A percentile compares a stretch with the other conserved stretches of the same genome.
These are phyloP conservation scores for Empidonax alnorum DNA, from an alignment of 2,113 vertebrate species.

Conservation along the genomic window DNA sequence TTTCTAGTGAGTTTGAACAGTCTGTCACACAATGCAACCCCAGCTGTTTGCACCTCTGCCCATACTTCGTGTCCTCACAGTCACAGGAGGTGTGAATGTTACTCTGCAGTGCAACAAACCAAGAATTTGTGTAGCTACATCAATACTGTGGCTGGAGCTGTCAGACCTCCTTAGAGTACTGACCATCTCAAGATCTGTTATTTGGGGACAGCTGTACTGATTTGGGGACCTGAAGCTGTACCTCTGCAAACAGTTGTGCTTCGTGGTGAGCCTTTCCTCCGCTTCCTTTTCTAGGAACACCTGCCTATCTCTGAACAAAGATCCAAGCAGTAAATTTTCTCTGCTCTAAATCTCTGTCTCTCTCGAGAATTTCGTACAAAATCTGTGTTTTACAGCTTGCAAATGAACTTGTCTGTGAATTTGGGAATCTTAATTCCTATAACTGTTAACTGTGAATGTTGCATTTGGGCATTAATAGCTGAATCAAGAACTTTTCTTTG, in stretches of 20 bases:
- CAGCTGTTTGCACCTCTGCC: neutral
- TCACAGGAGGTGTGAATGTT: neutral
- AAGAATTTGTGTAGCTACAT: neutral
- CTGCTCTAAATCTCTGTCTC: neutral
- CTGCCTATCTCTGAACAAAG: neutral
- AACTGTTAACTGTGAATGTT: neutral
- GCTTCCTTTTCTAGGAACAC: neutral
- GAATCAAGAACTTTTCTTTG: neutral
- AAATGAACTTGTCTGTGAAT: neutral
- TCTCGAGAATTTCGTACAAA: neutral
- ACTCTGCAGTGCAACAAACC: fast-evolving
- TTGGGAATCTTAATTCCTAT: neutral
- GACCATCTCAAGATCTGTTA: neutral
- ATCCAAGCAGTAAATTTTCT: neutral
- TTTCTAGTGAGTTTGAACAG: neutral
- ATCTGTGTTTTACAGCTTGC: neutral
- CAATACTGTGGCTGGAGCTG: neutral
- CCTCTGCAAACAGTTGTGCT: neutral
- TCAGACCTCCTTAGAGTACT: neutral
- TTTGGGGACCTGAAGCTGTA: neutral
- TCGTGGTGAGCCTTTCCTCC: neutral
- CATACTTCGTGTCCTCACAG: neutral
- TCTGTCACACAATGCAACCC: neutral
- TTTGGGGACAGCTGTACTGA: neutral
- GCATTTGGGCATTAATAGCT: neutral